Evolutionary conservation across 2,888 invertebrate species (phyloP), one percentile per base, ranked within the genome.

Genomic region (Sesamia inferens): DNA sequence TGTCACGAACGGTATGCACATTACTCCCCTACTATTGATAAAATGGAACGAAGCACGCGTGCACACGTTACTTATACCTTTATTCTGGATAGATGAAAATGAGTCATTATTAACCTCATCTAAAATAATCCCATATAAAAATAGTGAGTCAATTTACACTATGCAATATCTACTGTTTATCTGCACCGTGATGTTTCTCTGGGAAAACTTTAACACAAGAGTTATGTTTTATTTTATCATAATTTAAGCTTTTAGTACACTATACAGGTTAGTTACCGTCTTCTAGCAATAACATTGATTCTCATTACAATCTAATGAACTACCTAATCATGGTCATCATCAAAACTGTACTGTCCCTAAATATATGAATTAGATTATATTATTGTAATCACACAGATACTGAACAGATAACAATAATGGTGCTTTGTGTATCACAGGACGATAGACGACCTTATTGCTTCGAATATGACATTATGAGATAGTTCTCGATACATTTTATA

Each of bases 351-450:
- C 69, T 76, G 76, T 78, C 55, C 54, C 73, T 80, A 85, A 70
- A 68, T 71, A 71, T 79, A 78, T 69, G 63, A 78, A 77, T 68
- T 78, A 74, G 47, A n/a, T 80, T 76, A 74, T 74, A 72, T 79
- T 77, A 78, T 79, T 83, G 76, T 78, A 76, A 77, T 77, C 74
- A 73, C 74, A 78, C 71, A 71, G 76, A 75, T 77, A 71, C 57
- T 76, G 67, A 83, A 81, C 74, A 77, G 74, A 82, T 74, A 82
- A 74, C 76, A 76, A 81, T 70, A 80, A 81, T 84, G 82, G 86
- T 86, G 87, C 84, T 82, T 85, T 72, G 54, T 81, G 77, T 87
- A 86, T 85, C 86, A 86, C 87, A 86, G 84, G 76, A 75, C 82
- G 84, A 84, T 64, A 70, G 75, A 77, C 78, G 84, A 86, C 78